phyloP scores from a whole-genome alignment of 2,113 vertebrate species.

The Beaufortia kweichowensis region DNA sequence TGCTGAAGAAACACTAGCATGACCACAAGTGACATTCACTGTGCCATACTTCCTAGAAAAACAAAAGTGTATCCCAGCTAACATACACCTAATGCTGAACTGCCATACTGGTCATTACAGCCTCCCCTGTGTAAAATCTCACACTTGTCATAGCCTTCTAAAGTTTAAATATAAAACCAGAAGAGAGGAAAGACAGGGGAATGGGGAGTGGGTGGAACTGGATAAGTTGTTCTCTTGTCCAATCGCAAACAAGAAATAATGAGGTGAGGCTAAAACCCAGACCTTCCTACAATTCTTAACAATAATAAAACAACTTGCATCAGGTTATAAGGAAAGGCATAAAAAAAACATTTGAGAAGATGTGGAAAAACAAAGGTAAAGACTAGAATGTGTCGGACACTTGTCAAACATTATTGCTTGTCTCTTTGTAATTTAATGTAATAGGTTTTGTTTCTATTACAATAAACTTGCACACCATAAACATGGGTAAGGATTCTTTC shows the following conservation, averaged over 20 bases:
- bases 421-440: slow-evolving; percentile 67
- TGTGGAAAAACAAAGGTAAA: slow-evolving; percentile 65
- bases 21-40: background rate
- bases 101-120: slow-evolving; percentile 45
- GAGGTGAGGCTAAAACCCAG: slow-evolving; percentile 67
- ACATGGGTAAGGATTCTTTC: background rate
- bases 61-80: background rate
- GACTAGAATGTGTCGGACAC: slow-evolving; percentile 68
- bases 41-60: background rate
- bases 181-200: slow-evolving; percentile 55
- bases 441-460: background rate
- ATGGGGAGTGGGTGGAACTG: slow-evolving; percentile 60
- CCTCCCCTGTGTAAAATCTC: slow-evolving; percentile 51
- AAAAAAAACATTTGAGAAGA: slow-evolving; percentile 80
- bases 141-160: slow-evolving; percentile 61
- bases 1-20: background rate
- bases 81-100: slow-evolving; percentile 16
- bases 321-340: slow-evolving; percentile 72
- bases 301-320: slow-evolving; percentile 62
- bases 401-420: slow-evolving; percentile 70
- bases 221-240: slow-evolving; percentile 66
- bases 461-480: background rate
- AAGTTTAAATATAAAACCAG: slow-evolving; percentile 68
- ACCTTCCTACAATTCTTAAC: slow-evolving; percentile 67
- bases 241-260: slow-evolving; percentile 59